phyloP scores from a whole-genome alignment of 2,797 vertebrate genomes.

The Poecilia velifera region DNA sequence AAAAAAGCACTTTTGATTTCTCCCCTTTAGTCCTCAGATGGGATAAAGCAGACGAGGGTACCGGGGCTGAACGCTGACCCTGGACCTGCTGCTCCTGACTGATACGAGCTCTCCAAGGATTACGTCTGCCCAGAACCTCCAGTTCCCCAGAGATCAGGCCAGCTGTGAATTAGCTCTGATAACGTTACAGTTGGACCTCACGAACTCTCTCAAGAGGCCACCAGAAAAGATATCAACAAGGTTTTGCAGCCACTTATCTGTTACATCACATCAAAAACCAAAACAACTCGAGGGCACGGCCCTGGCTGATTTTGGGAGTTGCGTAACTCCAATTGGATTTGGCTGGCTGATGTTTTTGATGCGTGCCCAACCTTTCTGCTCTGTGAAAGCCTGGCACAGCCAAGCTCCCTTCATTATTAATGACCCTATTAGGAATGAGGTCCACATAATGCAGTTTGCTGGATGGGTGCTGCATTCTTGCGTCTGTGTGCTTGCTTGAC shows the following conservation, averaged over 20 bases:
- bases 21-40: conserved; percentile 14
- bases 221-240: conserved; percentile 7
- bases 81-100: conserved; percentile 50
- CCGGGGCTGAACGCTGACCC: conserved; percentile 33
- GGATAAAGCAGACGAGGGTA: conserved; percentile 30
- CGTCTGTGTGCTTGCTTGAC: conserved; percentile 24
- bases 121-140: conserved; percentile 29
- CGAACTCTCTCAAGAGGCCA: conserved; percentile 9
- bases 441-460: conserved; percentile 32
- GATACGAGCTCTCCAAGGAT: conserved; percentile 61
- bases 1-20: conserved; percentile 29
- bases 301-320: conserved; percentile 39
- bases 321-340: conserved; percentile 45
- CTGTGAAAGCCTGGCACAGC: conserved; percentile 41
- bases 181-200: conserved; percentile 34
- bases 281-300: conserved; percentile 25
- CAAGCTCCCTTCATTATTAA: conserved; percentile 47
- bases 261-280: conserved; percentile 42
- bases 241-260: conserved; percentile 10
- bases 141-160: conserved; percentile 37
- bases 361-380: conserved; percentile 42
- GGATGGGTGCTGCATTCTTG: conserved; percentile 21
- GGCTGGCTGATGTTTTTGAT: conserved; percentile 35
- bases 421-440: conserved; percentile 46
- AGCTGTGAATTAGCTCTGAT: conserved; percentile 47